These are phyloP conservation scores for Eulemur rufifrons DNA, from an alignment of 2,113 vertebrate species.

Conservation along the genomic window DNA sequence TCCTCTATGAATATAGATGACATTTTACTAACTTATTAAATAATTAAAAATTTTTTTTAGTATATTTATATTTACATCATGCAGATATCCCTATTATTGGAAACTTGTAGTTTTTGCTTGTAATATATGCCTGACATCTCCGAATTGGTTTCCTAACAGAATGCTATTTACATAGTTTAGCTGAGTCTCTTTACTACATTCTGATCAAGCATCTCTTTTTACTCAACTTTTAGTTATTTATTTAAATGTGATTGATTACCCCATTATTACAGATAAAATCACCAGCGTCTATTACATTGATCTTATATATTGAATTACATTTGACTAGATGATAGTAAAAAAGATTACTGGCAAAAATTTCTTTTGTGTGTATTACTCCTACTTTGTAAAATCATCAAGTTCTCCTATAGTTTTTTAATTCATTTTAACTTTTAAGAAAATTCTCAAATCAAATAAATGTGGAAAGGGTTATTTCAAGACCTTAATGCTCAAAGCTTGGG, in stretches of 20 bases:
- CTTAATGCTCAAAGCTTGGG: not conserved
- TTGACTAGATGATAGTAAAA: not conserved
- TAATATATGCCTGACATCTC: not conserved
- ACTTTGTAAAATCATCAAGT: not conserved
- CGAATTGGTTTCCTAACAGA: not conserved
- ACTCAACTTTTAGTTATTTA: not conserved
- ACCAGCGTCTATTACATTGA: not conserved
- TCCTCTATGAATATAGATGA: not conserved
- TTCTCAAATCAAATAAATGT: not conserved
- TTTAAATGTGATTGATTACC: not conserved
- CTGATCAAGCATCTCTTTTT: not conserved
- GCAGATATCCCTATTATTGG: not conserved
- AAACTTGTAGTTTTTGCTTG: not conserved
- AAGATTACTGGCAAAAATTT: not conserved
- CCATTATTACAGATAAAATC: not conserved
- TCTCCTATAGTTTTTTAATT: not conserved
- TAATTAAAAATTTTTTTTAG: constrained; percentile 24
- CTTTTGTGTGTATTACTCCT: not conserved
- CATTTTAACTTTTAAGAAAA: not conserved
- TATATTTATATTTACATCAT: constrained; percentile 4
- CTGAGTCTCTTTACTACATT: not conserved
- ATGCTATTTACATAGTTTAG: not conserved
- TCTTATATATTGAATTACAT: not conserved
- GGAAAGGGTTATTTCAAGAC: not conserved
- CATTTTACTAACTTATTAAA: constrained; percentile 9